Percentiles rank a stretch among this genome's conserved stretches.
Evolutionary conservation across 2,113 vertebrate genomes (phyloP).

Genomic region (Callithrix jacchus): DNA sequence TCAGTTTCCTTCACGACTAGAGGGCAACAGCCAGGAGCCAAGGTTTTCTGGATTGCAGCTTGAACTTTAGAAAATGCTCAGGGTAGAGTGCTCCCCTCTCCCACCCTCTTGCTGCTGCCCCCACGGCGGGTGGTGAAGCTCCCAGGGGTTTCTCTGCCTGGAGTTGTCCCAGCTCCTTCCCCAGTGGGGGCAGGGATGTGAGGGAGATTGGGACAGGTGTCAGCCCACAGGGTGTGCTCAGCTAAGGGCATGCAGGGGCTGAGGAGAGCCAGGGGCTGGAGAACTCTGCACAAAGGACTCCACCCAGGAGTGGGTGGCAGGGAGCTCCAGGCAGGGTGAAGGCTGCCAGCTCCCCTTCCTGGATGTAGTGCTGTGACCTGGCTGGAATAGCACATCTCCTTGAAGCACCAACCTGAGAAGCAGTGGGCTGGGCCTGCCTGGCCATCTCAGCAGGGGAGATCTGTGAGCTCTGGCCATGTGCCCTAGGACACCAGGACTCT

Average conservation of each 20-base stretch:
- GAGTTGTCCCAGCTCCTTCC: background rate
- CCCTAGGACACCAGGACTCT: background rate
- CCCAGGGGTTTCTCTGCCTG: background rate
- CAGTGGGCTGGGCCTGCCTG: background rate
- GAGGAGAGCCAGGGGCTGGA: background rate
- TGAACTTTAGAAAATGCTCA: background rate
- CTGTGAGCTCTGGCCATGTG: background rate
- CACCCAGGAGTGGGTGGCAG: too few relatives aligned
- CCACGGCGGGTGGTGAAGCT: rapidly evolving
- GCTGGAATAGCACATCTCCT: background rate
- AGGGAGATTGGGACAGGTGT: background rate
- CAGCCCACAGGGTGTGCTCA: background rate
- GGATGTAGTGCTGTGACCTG: background rate
- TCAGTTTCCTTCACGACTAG: too few relatives aligned
- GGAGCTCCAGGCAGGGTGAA: too few relatives aligned
- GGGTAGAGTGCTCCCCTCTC: background rate
- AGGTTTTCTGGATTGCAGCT: background rate
- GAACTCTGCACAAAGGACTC: background rate
- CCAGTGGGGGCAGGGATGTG: background rate
- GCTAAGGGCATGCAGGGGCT: background rate
- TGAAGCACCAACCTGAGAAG: background rate
- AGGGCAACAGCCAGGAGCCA: too few relatives aligned
- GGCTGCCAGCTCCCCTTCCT: too few relatives aligned
- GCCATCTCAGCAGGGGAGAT: background rate
- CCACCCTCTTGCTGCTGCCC: background rate